Evolutionary conservation across 1,140 invertebrate species (phyloP), one percentile per base, ranked within the genome.

Genomic region (Ooceraea biroi): DNA sequence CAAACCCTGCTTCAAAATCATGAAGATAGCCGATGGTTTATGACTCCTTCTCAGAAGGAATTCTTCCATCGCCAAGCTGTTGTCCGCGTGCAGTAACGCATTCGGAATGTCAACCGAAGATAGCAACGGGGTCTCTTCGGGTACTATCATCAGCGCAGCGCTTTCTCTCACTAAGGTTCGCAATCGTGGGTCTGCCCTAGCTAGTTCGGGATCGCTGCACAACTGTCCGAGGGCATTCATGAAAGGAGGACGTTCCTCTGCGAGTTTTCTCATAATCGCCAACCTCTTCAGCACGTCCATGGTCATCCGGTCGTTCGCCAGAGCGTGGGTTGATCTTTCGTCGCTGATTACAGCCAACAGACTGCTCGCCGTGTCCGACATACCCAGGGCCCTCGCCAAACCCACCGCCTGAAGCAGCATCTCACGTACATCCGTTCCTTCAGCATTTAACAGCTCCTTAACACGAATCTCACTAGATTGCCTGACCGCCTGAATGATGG

Each of bases 1-100:
- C n/a, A 97, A 88, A 19, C 96, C 96, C 89, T 96, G 96, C 77
- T 97, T 97, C 78, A 97, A 95, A 57, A 97, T 97, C 90, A 98
- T 95, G 48, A 97, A 95, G 2, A 96, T 96, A 0, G 95, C 95
- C 11, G 93, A 94, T 2, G 95, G 92, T 84, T 95, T 95, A 65
- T 95, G 95, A 85, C 94, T 95, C 72, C 95, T 94, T 85, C 95
- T 95, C 83, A 96, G 94, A n/a, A 97, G 90, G 87, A 96, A 97
- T 66, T 97, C 96, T 93, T 97, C 97, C 92, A 97, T 97, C 0
- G 97, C 97, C 4, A 97, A 92, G 89, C 95, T 95, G 87, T 97
- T 97, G 87, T 96, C 95, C 0, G 95, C 95, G 78, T 95, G 94
- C 46, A 97, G 94, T 27, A 97, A 91, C 65, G 95, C 95, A 1